A percentile compares a stretch with the other conserved stretches of the same genome.
These are phyloP conservation scores for Cyanocitta stelleri DNA, from an alignment of 2,113 vertebrate genomes.

Conservation along the genomic window DNA sequence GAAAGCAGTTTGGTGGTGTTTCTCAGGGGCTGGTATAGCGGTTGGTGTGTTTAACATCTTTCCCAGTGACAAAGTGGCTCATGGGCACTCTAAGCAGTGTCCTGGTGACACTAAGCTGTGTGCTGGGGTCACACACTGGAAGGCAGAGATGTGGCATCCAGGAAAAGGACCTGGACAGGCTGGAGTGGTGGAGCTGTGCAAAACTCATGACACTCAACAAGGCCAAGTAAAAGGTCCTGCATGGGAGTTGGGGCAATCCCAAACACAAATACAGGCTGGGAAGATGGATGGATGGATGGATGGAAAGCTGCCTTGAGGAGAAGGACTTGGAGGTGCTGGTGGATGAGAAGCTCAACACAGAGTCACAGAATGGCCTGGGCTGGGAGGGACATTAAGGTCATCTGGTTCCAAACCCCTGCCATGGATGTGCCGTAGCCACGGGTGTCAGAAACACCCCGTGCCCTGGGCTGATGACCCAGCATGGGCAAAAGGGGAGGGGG, in stretches of 20 bases:
- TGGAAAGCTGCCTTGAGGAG: neutral
- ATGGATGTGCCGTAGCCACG: rapidly evolving
- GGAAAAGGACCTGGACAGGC: neutral
- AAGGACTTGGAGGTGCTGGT: neutral
- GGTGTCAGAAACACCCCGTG: neutral
- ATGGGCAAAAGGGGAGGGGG: neutral
- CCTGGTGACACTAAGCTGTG: neutral
- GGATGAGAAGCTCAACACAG: neutral
- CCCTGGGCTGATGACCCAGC: neutral
- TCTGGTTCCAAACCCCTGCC: neutral
- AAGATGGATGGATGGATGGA: neutral
- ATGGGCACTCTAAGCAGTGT: neutral
- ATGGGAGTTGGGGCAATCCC: too few species aligned
- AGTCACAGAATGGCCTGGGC: neutral
- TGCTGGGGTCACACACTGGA: neutral
- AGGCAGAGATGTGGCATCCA: neutral
- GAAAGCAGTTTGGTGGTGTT: neutral
- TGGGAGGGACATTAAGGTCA: neutral
- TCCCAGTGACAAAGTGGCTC: neutral
- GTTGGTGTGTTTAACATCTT: neutral
- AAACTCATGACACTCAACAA: neutral
- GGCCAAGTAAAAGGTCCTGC: neutral
- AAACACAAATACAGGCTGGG: neutral
- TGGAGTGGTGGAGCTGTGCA: neutral
- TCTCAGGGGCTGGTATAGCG: neutral